These are phyloP conservation scores for Phymanthus crucifer DNA, from an alignment of 92 coral and sea anemone genomes.

Conservation along the genomic window DNA sequence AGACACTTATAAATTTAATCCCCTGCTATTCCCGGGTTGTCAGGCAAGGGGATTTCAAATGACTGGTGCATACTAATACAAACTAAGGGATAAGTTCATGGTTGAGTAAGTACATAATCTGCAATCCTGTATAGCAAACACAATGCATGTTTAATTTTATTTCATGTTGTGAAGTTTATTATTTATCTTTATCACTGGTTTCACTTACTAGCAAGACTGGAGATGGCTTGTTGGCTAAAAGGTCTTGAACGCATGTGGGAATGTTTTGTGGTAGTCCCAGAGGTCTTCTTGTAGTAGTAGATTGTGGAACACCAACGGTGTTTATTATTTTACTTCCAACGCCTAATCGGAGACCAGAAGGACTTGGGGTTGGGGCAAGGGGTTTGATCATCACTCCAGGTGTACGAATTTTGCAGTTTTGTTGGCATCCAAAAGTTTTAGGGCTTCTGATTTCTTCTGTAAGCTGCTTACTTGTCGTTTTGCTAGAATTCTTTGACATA, in stretches of 20 bases:
- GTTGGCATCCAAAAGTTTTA: not conserved
- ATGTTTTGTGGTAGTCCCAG: not conserved
- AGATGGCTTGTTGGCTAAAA: conserved; percentile 1
- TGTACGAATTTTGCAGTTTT: not conserved
- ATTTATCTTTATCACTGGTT: not conserved
- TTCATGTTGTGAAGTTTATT: not conserved
- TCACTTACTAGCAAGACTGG: conserved; percentile 1
- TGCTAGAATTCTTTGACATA: not conserved
- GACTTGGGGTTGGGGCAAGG: not conserved
- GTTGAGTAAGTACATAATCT: too few relatives aligned
- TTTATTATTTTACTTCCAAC: not conserved
- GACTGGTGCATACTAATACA: too few relatives aligned
- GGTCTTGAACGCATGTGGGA: not conserved
- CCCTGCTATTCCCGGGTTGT: too few relatives aligned
- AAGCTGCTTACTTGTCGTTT: too few relatives aligned
- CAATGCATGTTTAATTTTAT: too few relatives aligned
- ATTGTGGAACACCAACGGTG: not conserved
- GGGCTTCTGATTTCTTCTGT: not conserved
- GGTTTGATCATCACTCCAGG: conserved; percentile 4
- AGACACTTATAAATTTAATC: too few relatives aligned
- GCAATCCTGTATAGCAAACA: too few relatives aligned
- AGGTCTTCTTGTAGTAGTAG: not conserved
- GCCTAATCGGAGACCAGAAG: not conserved
- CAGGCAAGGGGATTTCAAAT: too few relatives aligned
- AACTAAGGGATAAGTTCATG: too few relatives aligned